Base-by-base conservation (phyloP, 2,113 vertebrate genomes). In the Eleginops maclovinus region DNA sequence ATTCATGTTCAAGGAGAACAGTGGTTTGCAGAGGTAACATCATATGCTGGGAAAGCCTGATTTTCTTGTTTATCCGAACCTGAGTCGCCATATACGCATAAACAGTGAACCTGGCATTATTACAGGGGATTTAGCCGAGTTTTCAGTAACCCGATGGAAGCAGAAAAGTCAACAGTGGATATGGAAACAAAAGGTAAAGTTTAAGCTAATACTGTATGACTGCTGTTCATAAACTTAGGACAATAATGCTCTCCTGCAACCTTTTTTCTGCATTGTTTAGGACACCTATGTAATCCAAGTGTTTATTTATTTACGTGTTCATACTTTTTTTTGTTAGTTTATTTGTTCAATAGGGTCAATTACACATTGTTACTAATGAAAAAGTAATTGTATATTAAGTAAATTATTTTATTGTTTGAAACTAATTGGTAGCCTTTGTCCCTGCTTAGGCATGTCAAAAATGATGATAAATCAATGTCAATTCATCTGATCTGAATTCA, bases 141-240 rank as follows among this genome's bases (percentile, higher is more conserved):
- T 19, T 19, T 47, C 9, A 21, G 41, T 16, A n/a, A 10, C 24
- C 7, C 1, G 28, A n/a, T n/a, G 19, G 54, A 14, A 19, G 4
- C 9, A 58, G 24, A n/a, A 14, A 46, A 46, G 12, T 46, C 53
- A 70, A 21, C 56, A 19, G 10, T 1, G 2, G 24, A 15, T 14
- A 26, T 73, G 58, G 49, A 60, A 59, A 51, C 9, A 26, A 63
- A 63, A 46, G 36, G 4, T 0, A 17, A 24, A 24, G 49, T 43
- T 56, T 63, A 64, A 14, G 43, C 16, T 81, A 21, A 81, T 64
- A n/a, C n/a, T n/a, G n/a, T n/a, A 69, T 24, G 11, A 28, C n/a
- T 61, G 14, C 21, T 49, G 28, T 28, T 22, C 13, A 59, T 21
- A 56, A 44, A 46, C 10, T 3, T 49, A 21, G 31, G 16, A 4